Percentiles rank a stretch among this genome's conserved stretches.
Evolutionary conservation across 2,888 invertebrate species (phyloP).

Genomic region (Stegophylla sp.): DNA sequence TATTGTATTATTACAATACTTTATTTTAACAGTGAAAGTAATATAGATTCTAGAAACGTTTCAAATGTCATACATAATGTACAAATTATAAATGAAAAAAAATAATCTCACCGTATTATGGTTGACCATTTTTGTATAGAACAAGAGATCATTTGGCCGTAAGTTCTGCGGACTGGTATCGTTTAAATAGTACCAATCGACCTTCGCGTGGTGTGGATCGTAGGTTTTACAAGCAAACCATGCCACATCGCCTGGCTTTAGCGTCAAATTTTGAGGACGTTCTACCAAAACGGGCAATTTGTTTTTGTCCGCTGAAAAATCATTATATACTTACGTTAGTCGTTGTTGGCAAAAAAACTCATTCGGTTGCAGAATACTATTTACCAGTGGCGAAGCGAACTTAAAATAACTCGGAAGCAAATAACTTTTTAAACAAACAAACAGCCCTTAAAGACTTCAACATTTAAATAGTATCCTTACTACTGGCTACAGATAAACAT

Average conservation of each 20-base stretch:
- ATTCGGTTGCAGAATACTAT: not conserved
- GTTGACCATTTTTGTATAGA: conserved; percentile 1
- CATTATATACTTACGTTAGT: not conserved
- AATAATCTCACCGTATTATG: conserved; percentile 40
- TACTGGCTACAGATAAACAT: too few species aligned
- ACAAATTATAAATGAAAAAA: too few species aligned
- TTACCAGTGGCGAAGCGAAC: too few species aligned
- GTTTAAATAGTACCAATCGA: conserved; percentile 74
- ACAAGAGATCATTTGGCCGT: not conserved
- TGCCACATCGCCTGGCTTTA: conserved; percentile 61
- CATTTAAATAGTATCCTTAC: too few species aligned
- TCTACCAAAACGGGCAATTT: conserved; percentile 62
- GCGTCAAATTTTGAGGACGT: conserved; percentile 62
- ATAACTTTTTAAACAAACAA: too few species aligned
- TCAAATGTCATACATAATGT: too few species aligned
- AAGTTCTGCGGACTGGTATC: not conserved
- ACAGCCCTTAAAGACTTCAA: too few species aligned
- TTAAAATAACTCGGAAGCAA: too few species aligned
- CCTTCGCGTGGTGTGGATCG: conserved; percentile 66
- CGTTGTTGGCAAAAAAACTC: too few species aligned
- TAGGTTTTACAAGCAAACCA: conserved; percentile 62
- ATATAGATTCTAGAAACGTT: too few species aligned
- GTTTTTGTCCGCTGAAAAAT: conserved; percentile 59
- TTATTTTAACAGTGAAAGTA: too few species aligned
- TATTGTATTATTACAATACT: too few species aligned